These are phyloP conservation scores for Odocoileus virginianus DNA, from an alignment of 2,113 vertebrate genomes.

Conservation along the genomic window DNA sequence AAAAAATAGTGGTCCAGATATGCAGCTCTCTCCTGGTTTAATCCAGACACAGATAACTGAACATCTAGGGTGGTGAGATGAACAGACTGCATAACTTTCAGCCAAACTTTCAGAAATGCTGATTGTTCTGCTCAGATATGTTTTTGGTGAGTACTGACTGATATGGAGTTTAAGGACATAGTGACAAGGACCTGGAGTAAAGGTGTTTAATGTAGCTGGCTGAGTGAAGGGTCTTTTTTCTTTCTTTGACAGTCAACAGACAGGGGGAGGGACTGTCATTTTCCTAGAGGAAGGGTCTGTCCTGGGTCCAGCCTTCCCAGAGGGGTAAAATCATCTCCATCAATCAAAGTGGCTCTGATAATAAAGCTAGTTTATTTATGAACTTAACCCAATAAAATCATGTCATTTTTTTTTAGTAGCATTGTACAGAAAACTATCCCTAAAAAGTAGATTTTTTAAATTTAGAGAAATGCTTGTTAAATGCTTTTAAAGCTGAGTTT, in stretches of 20 bases:
- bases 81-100: background rate
- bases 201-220: background rate
- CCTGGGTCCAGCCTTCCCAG: background rate
- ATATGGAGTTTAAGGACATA: background rate
- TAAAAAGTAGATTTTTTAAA: background rate
- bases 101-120: background rate
- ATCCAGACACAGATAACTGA: background rate
- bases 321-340: background rate
- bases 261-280: background rate
- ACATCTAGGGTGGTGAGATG: background rate
- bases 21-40: background rate
- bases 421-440: background rate
- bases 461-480: background rate
- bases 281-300: background rate
- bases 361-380: background rate
- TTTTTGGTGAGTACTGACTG: background rate
- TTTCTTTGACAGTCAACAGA: background rate
- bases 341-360: background rate
- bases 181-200: background rate
- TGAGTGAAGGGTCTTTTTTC: background rate
- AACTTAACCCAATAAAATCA: background rate
- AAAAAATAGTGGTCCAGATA: background rate
- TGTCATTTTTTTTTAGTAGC: background rate
- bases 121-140: background rate
- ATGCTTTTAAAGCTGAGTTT: background rate